A percentile compares a stretch with the other conserved stretches of the same genome.
These are phyloP conservation scores for Mus spretus DNA, from an alignment of 2,797 vertebrate species.

Conservation along the genomic window DNA sequence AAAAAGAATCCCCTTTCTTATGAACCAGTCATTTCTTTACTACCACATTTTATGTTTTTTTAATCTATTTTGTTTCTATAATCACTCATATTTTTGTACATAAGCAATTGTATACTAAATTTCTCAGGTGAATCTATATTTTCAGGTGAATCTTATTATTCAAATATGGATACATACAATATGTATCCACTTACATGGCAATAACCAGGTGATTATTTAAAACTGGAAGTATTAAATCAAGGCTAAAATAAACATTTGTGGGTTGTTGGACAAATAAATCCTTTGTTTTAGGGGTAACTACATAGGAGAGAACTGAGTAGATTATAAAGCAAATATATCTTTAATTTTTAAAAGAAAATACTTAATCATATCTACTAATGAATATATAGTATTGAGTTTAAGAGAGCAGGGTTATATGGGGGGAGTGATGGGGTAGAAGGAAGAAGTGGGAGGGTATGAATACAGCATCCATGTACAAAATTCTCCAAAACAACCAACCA, in stretches of 20 bases:
- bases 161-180: slow-evolving; percentile 24
- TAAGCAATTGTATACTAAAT: slow-evolving; percentile 53
- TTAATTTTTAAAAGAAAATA: neutral
- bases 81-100: slow-evolving; percentile 21
- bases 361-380: neutral
- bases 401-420: neutral
- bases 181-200: slow-evolving; percentile 13
- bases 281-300: neutral
- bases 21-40: neutral
- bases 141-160: neutral
- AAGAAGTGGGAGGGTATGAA: neutral
- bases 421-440: neutral
- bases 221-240: slow-evolving; percentile 21
- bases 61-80: slow-evolving; percentile 32
- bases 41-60: neutral
- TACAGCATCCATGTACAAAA: neutral
- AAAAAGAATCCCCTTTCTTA: neutral
- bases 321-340: neutral
- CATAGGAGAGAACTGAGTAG: neutral
- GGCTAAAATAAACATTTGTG: neutral
- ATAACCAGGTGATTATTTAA: slow-evolving; percentile 27
- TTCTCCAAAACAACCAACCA: neutral
- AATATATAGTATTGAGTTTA: neutral
- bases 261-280: neutral
- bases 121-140: slow-evolving; percentile 12